phyloP scores from a whole-genome alignment of 2,113 vertebrate species.

The Equus przewalskii region DNA sequence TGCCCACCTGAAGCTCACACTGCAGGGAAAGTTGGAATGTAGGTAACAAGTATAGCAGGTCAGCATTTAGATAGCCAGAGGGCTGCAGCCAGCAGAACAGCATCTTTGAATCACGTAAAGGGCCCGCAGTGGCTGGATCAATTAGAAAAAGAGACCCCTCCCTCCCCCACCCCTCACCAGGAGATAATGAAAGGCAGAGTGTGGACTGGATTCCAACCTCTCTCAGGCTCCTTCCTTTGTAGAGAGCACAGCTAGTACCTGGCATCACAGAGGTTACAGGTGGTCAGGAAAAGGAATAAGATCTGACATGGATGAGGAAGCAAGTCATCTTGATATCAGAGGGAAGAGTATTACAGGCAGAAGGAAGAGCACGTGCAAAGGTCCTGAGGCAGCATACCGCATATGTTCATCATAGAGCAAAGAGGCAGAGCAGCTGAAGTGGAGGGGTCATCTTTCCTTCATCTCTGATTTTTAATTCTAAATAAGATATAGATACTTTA shows the following conservation, averaged over 20 bases:
- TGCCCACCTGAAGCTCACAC: background rate
- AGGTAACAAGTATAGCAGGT: background rate
- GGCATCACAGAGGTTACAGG: background rate
- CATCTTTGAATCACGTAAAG: background rate
- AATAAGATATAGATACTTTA: background rate
- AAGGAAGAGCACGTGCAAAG: background rate
- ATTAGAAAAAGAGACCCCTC: background rate
- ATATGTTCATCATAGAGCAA: accelerated
- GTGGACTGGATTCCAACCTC: too few species aligned
- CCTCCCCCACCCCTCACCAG: too few species aligned
- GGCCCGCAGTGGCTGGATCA: too few species aligned
- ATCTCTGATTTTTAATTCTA: background rate
- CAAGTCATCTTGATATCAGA: background rate
- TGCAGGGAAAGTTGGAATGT: background rate
- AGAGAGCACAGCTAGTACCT: background rate
- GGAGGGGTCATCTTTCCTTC: background rate
- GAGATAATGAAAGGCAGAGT: background rate
- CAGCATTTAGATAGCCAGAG: background rate
- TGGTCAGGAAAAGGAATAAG: background rate
- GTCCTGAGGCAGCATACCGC: background rate
- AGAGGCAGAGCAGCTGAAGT: too few species aligned
- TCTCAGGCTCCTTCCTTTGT: background rate
- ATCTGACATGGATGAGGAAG: background rate
- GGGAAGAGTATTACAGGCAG: background rate
- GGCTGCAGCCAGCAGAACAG: too few species aligned